Percentiles rank a stretch among this genome's conserved stretches.
These are phyloP conservation scores for Accipiter badius DNA, from an alignment of 2,797 vertebrate species.

Conservation along the genomic window DNA sequence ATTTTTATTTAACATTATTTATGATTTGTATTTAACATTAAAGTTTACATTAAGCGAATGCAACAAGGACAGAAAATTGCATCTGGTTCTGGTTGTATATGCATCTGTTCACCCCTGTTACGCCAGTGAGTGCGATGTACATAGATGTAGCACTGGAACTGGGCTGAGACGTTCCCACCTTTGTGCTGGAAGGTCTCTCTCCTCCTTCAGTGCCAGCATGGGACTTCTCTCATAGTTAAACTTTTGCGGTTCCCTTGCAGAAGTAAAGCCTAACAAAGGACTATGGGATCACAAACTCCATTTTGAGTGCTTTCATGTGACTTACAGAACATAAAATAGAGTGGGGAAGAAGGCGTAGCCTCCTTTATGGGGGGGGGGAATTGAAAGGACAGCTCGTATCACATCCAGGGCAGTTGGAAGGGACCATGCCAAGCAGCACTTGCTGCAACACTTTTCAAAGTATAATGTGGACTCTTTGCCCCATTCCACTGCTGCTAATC, in stretches of 20 bases:
- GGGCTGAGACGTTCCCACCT: background rate
- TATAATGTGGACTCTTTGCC: background rate
- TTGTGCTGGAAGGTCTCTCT: background rate
- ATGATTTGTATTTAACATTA: background rate
- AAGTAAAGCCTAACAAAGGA: background rate
- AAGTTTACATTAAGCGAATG: background rate
- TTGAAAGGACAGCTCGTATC: background rate
- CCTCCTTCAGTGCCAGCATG: background rate
- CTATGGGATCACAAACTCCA: background rate
- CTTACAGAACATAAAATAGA: background rate
- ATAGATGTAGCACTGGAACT: accelerated
- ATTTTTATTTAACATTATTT: background rate
- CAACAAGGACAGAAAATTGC: background rate
- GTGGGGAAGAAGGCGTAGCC: background rate
- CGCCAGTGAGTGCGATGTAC: accelerated
- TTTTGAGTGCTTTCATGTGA: background rate
- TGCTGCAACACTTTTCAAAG: background rate
- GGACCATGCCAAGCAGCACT: background rate
- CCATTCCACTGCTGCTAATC: background rate
- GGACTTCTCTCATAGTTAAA: background rate
- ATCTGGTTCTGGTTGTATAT: background rate
- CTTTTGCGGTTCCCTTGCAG: background rate
- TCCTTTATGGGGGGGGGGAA: background rate
- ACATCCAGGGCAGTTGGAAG: background rate
- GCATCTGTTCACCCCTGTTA: background rate